Base-by-base conservation (phyloP, 53 echinoderm and acorn worm genomes). In the Astropecten irregularis region DNA sequence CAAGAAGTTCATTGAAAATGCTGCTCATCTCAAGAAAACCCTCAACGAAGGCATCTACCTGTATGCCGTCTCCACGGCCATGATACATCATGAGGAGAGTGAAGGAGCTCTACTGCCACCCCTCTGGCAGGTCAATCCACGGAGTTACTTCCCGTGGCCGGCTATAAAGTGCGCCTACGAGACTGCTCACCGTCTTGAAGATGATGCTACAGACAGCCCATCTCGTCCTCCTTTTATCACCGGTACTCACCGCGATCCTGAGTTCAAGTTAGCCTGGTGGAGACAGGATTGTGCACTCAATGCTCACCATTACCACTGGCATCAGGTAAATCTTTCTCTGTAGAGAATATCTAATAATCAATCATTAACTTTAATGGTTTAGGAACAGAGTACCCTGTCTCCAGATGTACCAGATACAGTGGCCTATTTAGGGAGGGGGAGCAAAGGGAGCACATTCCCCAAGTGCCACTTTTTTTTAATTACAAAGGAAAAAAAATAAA, bases 21-120 rank as follows among this genome's bases (percentile, higher is more conserved):
- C 81, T 5, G 21, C 40, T 5, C 31, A 44, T 28, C 61, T 71
- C 15, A 35, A 39, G 31, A 3, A 18, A 33, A 34, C 83, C 20
- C 82, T 88, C 27, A 88, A 88, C 25, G 88, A 88, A 62, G 88
- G 88, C 34, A 48, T 88, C 49, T 88, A 88, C 48, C 61, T 88
- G 60, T 88, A 88, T 22, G 88, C 83, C 16, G 10, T 83, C 40
- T 72, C 83, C 15, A 73, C 72, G 52, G 88, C 88, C 32, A 23
- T 82, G 48, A 27, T 83, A 9, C 88, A 88, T 36, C 88, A 73
- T 2, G 50, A 60, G 39, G 88, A 83, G 50, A 73, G 37, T 18
- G 31, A 6, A 29, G 39, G 23, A 34, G 26, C 22, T 20, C 34
- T 58, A 46, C 16, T 88, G 61, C 88, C 88, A 51, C 74, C 74